Evolutionary conservation across 2,113 vertebrate species (phyloP), one percentile per base, ranked within the genome.

Genomic region (Saccopteryx bilineata): DNA sequence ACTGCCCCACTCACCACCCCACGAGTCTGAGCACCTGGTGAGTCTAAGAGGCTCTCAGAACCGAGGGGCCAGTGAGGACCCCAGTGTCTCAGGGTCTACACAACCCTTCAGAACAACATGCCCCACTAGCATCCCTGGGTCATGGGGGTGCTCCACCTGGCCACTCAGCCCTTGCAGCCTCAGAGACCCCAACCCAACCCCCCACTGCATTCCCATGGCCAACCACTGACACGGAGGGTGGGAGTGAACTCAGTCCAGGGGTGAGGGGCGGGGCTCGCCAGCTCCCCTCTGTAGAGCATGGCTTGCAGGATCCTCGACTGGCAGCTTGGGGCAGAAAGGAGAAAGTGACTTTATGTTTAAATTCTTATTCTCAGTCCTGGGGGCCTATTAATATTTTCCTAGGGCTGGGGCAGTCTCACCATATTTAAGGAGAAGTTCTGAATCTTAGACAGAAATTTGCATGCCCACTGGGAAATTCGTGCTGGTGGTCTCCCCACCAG

Each of bases 301-400:
- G 78, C 48, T 65, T 61, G 14, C n/a, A n/a, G 54, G 31, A 74
- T 60, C 63, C 33, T 74, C 8, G 10, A 31, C 28, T 9, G 13
- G 85, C 92, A 58, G 23, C 75, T 23, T 54, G 50, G 60, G 54
- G 18, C 72, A 66, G 83, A 85, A 21, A 58, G n/a, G 74, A 89
- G 15, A 39, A 63, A 81, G 50, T 75, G 7, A 56, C 58, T 88
- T 78, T 52, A 74, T 82, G 52, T 76, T 68, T 71, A 71, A 83
- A 93, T 65, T 60, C 61, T 39, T 61, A 19, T 80, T 81, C 76
- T 93, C 71, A 33, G 28, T 24, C 80, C 88, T 74, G 56, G 52
- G n/a, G 81, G 54, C 21, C 72, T 93, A 50, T 76, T 76, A 81
- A 82, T 83, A 39, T 58, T 82, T 95, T 52, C 88, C 81, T 79